A percentile compares a stretch with the other conserved stretches of the same genome.
Evolutionary conservation across 2,797 vertebrate species (phyloP).

Genomic region (Danio kyathit): DNA sequence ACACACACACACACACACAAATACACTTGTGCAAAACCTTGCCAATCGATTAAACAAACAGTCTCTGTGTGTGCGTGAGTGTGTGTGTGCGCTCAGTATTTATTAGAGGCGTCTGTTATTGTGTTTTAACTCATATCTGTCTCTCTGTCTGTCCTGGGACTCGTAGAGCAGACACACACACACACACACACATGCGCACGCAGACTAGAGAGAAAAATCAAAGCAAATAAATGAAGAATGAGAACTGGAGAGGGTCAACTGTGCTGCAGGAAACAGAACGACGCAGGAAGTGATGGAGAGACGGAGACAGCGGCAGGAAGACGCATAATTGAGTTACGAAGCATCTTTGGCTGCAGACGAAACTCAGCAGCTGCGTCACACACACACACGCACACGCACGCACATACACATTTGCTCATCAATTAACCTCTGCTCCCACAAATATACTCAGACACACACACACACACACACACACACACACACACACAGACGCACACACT

Average conservation of each 20-base stretch:
- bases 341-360: conserved; percentile 73
- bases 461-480: conserved; percentile 59
- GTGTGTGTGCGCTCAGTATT: conserved; percentile 31
- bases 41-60: conserved; percentile 30
- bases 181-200: neutral
- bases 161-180: neutral
- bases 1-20: neutral
- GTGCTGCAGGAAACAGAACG: conserved; percentile 31
- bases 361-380: conserved; percentile 75
- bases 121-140: conserved; percentile 59
- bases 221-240: conserved; percentile 53
- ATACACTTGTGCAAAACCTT: neutral
- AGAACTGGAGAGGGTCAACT: conserved; percentile 48
- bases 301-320: conserved; percentile 26
- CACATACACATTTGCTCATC: conserved; percentile 1
- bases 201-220: conserved; percentile 18
- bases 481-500: conserved; percentile 50
- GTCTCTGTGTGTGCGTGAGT: conserved; percentile 11
- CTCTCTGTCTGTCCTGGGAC: conserved; percentile 46
- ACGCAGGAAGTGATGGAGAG: conserved; percentile 50
- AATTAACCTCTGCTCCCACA: too few relatives aligned
- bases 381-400: conserved; percentile 59
- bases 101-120: conserved; percentile 52
- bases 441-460: conserved; percentile 39
- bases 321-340: conserved; percentile 84